Conservation (phyloP, 2,888 invertebrate species). For the Drosophila maculinotata region DNA sequence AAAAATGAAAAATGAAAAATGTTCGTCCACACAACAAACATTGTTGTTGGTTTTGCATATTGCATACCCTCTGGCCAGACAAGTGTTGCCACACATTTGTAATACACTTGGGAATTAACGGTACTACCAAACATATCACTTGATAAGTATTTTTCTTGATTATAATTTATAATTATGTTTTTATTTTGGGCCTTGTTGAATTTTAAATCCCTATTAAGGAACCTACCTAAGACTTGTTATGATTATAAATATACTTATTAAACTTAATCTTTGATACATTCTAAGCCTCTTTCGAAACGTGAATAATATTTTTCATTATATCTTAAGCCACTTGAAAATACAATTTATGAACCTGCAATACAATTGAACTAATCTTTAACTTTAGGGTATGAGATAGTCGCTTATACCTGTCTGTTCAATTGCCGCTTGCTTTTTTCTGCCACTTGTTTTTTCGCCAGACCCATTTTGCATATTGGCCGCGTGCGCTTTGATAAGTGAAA, state of each 20-base stretch:
- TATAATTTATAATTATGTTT: too few species aligned
- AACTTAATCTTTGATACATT: neutral
- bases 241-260: neutral
- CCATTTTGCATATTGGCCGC: constrained; percentile 76
- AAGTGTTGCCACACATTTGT: neutral
- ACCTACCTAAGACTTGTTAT: too few species aligned
- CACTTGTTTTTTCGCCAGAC: constrained; percentile 21
- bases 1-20: constrained; percentile 38
- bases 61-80: constrained; percentile 25
- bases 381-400: constrained; percentile 26
- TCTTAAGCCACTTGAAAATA: too few species aligned
- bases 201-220: too few species aligned
- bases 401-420: neutral
- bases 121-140: neutral
- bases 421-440: constrained; percentile 18
- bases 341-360: too few species aligned
- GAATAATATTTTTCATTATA: neutral
- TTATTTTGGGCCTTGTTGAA: too few species aligned
- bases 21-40: constrained; percentile 50
- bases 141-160: neutral
- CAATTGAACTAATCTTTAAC: too few species aligned
- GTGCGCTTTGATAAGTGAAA: constrained; percentile 80
- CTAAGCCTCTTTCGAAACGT: neutral
- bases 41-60: constrained; percentile 48
- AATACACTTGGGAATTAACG: neutral